A percentile compares a stretch with the other conserved stretches of the same genome.
Evolutionary conservation across 2,888 invertebrate species (phyloP).

Genomic region (Trichogramma evanescens): DNA sequence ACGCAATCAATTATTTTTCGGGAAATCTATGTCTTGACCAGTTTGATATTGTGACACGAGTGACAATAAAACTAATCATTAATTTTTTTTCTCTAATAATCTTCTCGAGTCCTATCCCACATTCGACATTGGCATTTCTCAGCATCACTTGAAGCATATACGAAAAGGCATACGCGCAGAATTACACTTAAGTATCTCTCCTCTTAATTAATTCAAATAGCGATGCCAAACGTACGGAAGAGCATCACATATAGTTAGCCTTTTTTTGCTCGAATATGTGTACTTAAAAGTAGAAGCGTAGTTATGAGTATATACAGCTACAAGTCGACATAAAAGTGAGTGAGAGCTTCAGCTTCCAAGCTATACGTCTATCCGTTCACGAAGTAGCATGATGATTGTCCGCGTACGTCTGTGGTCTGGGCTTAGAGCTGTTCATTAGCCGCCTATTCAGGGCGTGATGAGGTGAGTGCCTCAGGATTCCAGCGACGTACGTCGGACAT

Average conservation of each 20-base stretch:
- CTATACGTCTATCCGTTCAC: not conserved
- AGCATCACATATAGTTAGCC: conserved; percentile 4
- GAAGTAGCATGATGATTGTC: conserved; percentile 15
- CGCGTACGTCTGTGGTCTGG: conserved; percentile 10
- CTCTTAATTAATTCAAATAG: conserved; percentile 23
- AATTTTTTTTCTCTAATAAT: not conserved
- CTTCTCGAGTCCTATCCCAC: conserved; percentile 5
- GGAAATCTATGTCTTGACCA: no score
- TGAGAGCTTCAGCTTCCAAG: no score
- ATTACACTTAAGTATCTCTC: not conserved
- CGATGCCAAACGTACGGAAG: conserved; percentile 15
- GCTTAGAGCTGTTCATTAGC: conserved; percentile 42
- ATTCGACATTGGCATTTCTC: no score
- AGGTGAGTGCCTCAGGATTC: conserved; percentile 5
- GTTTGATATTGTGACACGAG: no score
- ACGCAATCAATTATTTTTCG: no score
- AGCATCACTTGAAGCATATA: no score
- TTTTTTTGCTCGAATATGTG: conserved; percentile 6
- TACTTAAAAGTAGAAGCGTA: not conserved
- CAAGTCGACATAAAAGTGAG: not conserved
- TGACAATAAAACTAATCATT: no score
- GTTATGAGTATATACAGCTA: not conserved
- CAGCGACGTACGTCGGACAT: not conserved
- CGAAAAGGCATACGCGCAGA: no score
- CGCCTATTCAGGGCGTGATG: conserved; percentile 24